Conservation (phyloP, 2,113 vertebrate genomes). For the Butastur rufipennis region DNA sequence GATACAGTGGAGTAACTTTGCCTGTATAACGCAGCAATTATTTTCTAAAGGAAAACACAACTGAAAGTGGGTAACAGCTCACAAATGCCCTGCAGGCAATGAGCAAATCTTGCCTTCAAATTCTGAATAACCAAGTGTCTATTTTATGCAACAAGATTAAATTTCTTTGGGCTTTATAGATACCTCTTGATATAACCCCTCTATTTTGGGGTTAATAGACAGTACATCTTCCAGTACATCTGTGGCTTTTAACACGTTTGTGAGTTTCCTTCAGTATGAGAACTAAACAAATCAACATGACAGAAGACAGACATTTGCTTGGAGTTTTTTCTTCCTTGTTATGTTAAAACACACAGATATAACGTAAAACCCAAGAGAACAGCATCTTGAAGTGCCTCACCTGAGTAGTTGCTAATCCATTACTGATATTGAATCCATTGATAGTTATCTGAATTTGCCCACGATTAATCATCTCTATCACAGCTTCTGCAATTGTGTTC, state of each 20-base stretch:
- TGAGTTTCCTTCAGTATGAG: not conserved
- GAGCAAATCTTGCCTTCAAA: not conserved
- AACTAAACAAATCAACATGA: not conserved
- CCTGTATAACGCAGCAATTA: not conserved
- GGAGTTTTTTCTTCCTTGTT: not conserved
- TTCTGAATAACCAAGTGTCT: not conserved
- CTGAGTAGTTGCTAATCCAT: conserved; percentile 97
- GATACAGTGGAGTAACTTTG: not conserved
- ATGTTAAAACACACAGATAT: rapidly evolving
- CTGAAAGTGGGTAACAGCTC: not conserved
- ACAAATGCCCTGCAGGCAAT: not conserved
- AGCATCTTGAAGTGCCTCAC: conserved; percentile 57
- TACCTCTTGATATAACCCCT: not conserved
- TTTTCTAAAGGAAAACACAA: not conserved
- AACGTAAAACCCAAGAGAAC: not conserved
- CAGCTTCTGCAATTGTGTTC: conserved; percentile 98
- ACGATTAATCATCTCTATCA: conserved; percentile 99
- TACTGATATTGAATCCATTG: conserved; percentile 97
- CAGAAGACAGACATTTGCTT: not conserved
- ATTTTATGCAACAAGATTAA: not conserved
- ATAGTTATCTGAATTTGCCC: conserved; percentile 99
- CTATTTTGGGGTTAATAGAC: not conserved
- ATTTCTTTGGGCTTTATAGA: not conserved
- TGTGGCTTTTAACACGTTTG: not conserved
- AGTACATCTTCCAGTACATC: not conserved